phyloP scores from a whole-genome alignment of 2,113 vertebrate genomes.

The Menidia beryllina region DNA sequence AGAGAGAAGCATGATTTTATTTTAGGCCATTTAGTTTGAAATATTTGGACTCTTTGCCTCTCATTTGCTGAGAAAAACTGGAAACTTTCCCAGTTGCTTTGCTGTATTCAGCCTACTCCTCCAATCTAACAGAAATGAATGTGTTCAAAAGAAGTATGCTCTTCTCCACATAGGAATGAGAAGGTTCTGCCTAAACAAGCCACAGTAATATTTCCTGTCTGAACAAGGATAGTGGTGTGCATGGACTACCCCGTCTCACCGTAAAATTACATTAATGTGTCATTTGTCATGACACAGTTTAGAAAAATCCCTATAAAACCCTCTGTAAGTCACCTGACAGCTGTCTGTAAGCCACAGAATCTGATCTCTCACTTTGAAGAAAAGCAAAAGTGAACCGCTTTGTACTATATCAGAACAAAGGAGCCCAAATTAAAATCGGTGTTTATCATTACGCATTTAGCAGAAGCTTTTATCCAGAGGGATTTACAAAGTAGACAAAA shows the following conservation, averaged over 20 bases:
- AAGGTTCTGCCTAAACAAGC: background rate
- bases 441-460: no score
- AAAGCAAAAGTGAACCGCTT: background rate
- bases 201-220: background rate
- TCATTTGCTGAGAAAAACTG: no score
- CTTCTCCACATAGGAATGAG: no score
- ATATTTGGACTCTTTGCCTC: background rate
- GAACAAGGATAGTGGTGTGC: background rate
- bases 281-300: background rate
- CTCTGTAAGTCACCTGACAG: no score
- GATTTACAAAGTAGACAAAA: no score
- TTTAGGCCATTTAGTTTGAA: background rate
- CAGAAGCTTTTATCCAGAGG: no score
- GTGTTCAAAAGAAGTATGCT: background rate
- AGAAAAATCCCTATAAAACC: no score
- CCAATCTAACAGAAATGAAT: background rate
- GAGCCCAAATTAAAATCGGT: no score
- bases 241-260: background rate
- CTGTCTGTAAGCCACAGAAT: conserved; percentile 31
- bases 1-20: background rate
- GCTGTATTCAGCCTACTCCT: background rate
- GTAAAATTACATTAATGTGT: background rate
- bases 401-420: no score
- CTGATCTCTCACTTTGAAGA: conserved; percentile 23
- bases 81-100: background rate